Base-by-base conservation (phyloP, 2,888 invertebrate genomes). In the Eupelmus urozonus region DNA sequence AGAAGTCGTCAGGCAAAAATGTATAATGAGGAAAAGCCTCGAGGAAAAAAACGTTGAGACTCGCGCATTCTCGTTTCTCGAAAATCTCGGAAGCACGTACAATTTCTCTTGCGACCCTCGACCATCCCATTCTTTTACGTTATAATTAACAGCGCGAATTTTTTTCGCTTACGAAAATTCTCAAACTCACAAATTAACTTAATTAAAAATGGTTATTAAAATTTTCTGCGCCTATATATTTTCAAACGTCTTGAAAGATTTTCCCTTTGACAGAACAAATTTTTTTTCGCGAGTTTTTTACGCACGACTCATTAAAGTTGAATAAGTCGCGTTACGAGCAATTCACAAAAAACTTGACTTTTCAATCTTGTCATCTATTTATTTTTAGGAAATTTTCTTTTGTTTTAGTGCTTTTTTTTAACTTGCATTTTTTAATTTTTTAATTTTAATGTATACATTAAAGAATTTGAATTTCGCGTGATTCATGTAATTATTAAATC, bases 281-380 rank as follows among this genome's bases (percentile, higher is more conserved):
- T n/a, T 40, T 16, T 66, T 67, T 67, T 55, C 34, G n/a, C 4
- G 34, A 1, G 59, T 23, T 18, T 2, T 13, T 11, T 51, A 34
- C 60, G 20, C 34, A 60, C 71, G 34, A 62, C 71, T 71, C 71
- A 71, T 71, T 71, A 71, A 62, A 49, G 71, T 71, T 51, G 71
- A 71, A 60, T 62, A 51, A 20, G 71, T 71, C 69, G 18, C 42
- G 42, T 57, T 7, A 13, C 29, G 23, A 60, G 34, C 34, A 16
- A 60, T 34, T 7, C 16, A 71, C 51, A 34, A 62, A 70, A 69
- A 70, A n/a, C 59, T 42, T 60, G 60, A 20, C 51, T 45, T 42
- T 57, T 25, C 42, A 42, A 57, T 1, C 27, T 45, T 23, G n/a
- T 5, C 20, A 5, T 71, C 20, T 16, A 13, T 59, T 45, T 27